Base-by-base conservation (phyloP, 2,797 vertebrate genomes). In the Cephalopachus bancanus region DNA sequence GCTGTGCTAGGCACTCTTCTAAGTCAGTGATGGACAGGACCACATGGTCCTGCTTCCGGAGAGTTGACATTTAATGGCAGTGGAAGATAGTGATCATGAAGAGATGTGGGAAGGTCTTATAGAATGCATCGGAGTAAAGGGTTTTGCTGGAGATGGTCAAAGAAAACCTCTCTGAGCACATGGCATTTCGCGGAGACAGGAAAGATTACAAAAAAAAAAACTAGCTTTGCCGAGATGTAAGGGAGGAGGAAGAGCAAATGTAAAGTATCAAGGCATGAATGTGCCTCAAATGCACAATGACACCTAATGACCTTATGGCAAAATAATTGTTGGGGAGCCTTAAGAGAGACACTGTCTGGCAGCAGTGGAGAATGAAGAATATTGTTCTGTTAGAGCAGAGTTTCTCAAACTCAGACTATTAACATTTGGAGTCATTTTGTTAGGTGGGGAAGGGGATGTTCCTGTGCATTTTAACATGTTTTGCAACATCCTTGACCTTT, bases 241-340 rank as follows among this genome's bases (percentile, higher is more conserved):
- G 22, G 24, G 33, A 33, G 22, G 9, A 11, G 6, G 1, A 22
- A 9, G 22, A 60, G 51, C 12, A n/a, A 1, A 51, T 24, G 90
- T 67, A 37, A 60, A 71, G 17, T 10, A 14, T 16, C 24, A 37
- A 33, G 17, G 44, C 11, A 8, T 16, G 10, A 22, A 6, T 9
- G 55, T 5, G 9, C 55, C 8, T 28, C 55, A 14, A 7, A 7
- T 0, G 10, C 44, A 3, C 9, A 24, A 5, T 8, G 74, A 53
- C 15, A 9, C 17, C 10, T 10, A n/a, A 5, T 0, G 16, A 10
- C 51, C 44, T 53, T 33, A 60, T 1, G 20, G 51, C n/a, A 24
- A 49, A 76, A 49, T 10, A 57, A 44, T 12, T 4, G 1, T 9
- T 12, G 28, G 14, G 69, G 12, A 9, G 14, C 12, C 60, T 57